phyloP scores from a whole-genome alignment of 2,113 vertebrate species.

The Trichechus manatus region DNA sequence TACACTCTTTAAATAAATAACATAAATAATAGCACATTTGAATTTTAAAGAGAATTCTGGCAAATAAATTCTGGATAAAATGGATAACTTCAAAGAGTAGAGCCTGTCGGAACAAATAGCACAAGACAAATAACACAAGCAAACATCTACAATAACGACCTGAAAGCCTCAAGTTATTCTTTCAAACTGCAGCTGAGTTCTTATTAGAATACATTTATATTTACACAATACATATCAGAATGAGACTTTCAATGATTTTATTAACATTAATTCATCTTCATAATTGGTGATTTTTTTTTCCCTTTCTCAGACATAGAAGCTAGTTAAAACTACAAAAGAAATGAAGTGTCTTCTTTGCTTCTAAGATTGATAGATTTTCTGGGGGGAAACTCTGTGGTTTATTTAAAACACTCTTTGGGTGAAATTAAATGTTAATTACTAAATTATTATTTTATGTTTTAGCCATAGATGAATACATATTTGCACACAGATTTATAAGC shows the following conservation, averaged over 20 bases:
- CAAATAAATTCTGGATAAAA: slow-evolving; percentile 10
- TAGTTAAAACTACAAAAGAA: slow-evolving; percentile 81
- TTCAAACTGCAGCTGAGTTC: slow-evolving; percentile 17
- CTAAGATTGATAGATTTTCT: slow-evolving; percentile 75
- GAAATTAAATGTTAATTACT: slow-evolving; percentile 83
- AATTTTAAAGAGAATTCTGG: slow-evolving; percentile 55
- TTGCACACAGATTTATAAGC: slow-evolving; percentile 75
- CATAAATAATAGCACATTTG: neutral
- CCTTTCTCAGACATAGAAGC: slow-evolving; percentile 17
- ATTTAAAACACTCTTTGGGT: slow-evolving; percentile 80
- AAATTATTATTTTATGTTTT: slow-evolving; percentile 79
- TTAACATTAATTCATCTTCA: slow-evolving; percentile 53
- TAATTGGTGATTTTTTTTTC: neutral
- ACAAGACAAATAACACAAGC: neutral
- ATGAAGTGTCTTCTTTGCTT: slow-evolving; percentile 75
- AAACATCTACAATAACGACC: neutral
- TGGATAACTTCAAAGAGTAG: slow-evolving; percentile 23
- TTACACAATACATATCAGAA: slow-evolving; percentile 32
- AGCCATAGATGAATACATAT: slow-evolving; percentile 73
- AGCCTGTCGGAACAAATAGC: slow-evolving; percentile 50
- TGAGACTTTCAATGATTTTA: slow-evolving; percentile 41
- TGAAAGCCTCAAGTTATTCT: neutral
- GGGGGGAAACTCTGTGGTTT: slow-evolving; percentile 67
- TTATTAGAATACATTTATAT: slow-evolving; percentile 26
- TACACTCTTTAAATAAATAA: slow-evolving; percentile 11